Evolutionary conservation across 64 coral and sea anemone species (phyloP), one percentile per base, ranked within the genome.

Genomic region (Pocillopora verrucosa): DNA sequence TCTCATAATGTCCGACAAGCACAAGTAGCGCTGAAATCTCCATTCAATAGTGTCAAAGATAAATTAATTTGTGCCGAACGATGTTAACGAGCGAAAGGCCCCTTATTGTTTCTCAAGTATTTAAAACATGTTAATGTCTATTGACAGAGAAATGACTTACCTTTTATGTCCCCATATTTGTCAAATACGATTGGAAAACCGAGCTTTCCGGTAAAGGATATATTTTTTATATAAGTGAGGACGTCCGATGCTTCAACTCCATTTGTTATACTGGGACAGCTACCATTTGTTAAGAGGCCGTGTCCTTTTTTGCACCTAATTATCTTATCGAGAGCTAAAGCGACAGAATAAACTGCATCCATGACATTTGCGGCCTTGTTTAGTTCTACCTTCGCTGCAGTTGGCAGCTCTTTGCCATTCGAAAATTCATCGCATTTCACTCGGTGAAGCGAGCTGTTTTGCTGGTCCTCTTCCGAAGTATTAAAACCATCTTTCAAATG

Each of bases 361-460:
- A 99, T 99, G 2, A 99, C 97, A 22, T 99, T 99, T 0, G 97
- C 83, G 1, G 94, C 88, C 41, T 99, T 99, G 61, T 95, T 99
- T 19, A 95, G 61, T 56, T 95, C 93, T 5, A 99, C 25, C 11
- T 45, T 20, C 2, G 38, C 70, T 10, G 93, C 94, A 13, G 76
- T 95, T 20, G 96, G 96, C 10, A 92, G 13, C 9, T 10, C 1
- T 24, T 4, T 15, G 38, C 19, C 61, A 5, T 76, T 17, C 2
- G 19, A 9, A 35, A 68, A 89, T 26, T 82, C 84, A 58, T 67
- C 72, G 76, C 81, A 94, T 7, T 7, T 82, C 16, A 70, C 37
- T 9, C 5, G 13, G 56, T 22, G 16, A 1, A 56, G 35, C 36
- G 63, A 56, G 12, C 11, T 56, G 22, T 72, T 85, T 57, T 85